Conservation (phyloP, 2,113 vertebrate genomes). For the Brevimyrus niger region DNA sequence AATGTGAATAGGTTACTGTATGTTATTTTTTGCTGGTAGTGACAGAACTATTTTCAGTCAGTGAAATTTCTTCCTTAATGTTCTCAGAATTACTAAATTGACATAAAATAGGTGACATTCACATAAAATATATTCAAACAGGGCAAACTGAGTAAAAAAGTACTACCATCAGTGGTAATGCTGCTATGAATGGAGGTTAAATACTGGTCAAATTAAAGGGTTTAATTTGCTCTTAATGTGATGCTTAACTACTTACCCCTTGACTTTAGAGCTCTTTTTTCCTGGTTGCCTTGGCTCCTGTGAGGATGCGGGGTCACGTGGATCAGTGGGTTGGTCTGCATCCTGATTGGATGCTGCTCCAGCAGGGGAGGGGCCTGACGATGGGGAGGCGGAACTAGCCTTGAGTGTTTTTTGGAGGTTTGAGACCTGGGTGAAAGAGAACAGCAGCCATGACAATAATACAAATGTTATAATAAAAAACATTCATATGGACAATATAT, state of each 20-base stretch:
- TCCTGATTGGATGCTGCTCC: slow-evolving; percentile 78
- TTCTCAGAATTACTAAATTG: background rate
- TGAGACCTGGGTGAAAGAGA: slow-evolving; percentile 66
- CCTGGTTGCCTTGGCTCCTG: slow-evolving; percentile 88
- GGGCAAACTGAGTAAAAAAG: background rate
- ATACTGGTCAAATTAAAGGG: background rate
- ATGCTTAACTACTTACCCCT: slow-evolving; percentile 71
- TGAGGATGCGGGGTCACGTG: slow-evolving; percentile 75
- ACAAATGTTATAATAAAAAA: background rate
- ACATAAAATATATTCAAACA: background rate
- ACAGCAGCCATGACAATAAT: background rate
- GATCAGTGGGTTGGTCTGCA: slow-evolving; percentile 64
- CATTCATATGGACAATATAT: background rate
- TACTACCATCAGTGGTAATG: background rate
- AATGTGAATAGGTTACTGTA: background rate
- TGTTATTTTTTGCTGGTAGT: background rate
- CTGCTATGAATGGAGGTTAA: background rate
- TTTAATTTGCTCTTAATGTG: slow-evolving; percentile 20
- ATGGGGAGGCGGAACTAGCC: slow-evolving; percentile 72
- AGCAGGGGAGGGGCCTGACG: slow-evolving; percentile 70
- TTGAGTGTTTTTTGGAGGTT: slow-evolving; percentile 96
- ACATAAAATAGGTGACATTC: background rate
- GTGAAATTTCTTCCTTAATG: background rate
- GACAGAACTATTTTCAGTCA: background rate
- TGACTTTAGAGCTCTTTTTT: slow-evolving; percentile 95